Percentiles rank a stretch among this genome's conserved stretches.
Conservation (phyloP, 2,888 invertebrate genomes). For the Steinernema scapterisci region DNA sequence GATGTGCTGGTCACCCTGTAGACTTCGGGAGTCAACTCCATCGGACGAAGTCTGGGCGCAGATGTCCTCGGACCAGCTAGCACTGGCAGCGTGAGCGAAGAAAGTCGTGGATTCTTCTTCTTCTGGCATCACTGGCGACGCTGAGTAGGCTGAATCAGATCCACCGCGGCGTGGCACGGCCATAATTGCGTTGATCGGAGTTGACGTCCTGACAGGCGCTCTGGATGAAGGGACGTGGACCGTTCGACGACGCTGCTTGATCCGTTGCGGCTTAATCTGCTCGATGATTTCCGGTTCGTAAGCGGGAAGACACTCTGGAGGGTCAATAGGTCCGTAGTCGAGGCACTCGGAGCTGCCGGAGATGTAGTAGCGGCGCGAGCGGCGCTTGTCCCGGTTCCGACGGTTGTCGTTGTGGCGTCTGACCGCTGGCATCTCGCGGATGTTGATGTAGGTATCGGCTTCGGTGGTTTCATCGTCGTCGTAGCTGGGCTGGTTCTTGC, state of each 20-base stretch:
- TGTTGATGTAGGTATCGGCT: conserved; percentile 16
- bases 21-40: conserved; percentile 28
- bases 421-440: background rate
- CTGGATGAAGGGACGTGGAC: background rate
- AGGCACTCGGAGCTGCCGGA: conserved; percentile 51
- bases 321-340: conserved; percentile 56
- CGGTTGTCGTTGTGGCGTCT: background rate
- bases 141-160: conserved; percentile 53
- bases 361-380: conserved; percentile 34
- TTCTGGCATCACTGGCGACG: conserved; percentile 46
- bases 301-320: conserved; percentile 47
- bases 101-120: background rate
- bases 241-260: background rate
- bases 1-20: conserved; percentile 42
- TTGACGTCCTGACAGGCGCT: conserved; percentile 41
- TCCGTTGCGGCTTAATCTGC: background rate
- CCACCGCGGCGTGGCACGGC: conserved; percentile 3
- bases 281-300: conserved; percentile 36
- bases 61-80: conserved; percentile 3
- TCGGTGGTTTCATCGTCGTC: conserved; percentile 16
- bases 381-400: conserved; percentile 1
- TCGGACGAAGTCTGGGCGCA: conserved; percentile 37
- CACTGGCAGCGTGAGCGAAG: background rate
- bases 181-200: conserved; percentile 39
- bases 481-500: background rate